phyloP scores from a whole-genome alignment of 1,140 invertebrate genomes.

The Drosophila prosaltans region DNA sequence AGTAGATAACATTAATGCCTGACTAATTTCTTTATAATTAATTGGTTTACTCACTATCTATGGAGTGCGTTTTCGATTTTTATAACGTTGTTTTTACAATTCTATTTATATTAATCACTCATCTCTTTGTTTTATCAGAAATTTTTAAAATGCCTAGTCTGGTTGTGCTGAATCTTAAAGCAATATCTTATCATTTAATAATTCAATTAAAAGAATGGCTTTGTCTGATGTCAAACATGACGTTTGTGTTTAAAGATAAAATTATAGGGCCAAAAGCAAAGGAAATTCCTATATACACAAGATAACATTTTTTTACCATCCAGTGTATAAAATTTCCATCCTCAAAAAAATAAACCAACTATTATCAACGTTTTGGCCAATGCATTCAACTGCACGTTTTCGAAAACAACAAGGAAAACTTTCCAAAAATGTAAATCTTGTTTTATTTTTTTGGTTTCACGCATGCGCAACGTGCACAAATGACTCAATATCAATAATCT shows the following conservation, averaged over 20 bases:
- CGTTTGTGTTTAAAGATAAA: constrained; percentile 18
- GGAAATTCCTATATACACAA: constrained; percentile 26
- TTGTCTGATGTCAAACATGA: constrained; percentile 30
- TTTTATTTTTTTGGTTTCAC: constrained; percentile 18
- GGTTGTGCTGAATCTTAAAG: constrained; percentile 26
- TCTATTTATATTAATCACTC: constrained; percentile 21
- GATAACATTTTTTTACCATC: constrained; percentile 16
- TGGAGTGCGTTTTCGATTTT: not conserved
- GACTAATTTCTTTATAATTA: constrained; percentile 14
- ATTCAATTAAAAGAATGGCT: constrained; percentile 33
- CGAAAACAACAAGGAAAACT: constrained; percentile 6
- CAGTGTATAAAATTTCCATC: too few relatives aligned
- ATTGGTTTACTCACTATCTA: constrained; percentile 3
- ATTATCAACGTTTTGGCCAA: not conserved
- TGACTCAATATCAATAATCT: constrained; percentile 43
- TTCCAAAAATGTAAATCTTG: constrained; percentile 14
- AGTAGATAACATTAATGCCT: not conserved
- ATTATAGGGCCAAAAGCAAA: constrained; percentile 15
- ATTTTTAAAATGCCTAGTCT: not conserved
- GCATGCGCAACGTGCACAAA: constrained; percentile 52
- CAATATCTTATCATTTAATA: constrained; percentile 53
- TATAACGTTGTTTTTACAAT: constrained; percentile 31
- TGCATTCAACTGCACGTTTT: not conserved
- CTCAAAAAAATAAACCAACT: too few relatives aligned
- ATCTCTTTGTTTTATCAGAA: not conserved